Conservation (phyloP, 92 coral and sea anemone species). For the Heliopora coerulea region DNA sequence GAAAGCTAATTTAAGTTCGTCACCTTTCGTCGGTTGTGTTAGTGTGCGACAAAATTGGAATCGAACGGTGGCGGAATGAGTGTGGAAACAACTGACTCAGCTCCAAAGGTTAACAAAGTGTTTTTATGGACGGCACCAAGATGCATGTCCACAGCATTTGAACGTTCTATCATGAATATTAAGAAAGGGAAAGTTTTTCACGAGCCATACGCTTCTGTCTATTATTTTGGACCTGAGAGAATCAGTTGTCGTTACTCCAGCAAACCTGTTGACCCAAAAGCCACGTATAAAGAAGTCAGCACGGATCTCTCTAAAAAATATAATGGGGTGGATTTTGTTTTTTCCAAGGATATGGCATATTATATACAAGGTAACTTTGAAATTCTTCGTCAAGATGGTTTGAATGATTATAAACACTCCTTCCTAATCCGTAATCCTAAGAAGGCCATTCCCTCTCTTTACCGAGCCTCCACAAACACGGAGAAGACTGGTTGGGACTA, state of each 20-base stretch:
- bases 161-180: slow-evolving; percentile 88
- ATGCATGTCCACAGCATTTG: slow-evolving; percentile 96
- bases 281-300: slow-evolving; percentile 62
- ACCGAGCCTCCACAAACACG: slow-evolving; percentile 81
- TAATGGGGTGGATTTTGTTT: slow-evolving; percentile 74
- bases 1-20: background rate
- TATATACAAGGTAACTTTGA: slow-evolving; percentile 72
- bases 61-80: background rate
- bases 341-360: slow-evolving; percentile 96
- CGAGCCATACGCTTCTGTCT: slow-evolving; percentile 81
- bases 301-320: slow-evolving; percentile 71
- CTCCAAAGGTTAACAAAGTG: slow-evolving; percentile 47
- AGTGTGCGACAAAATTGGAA: background rate
- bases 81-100: background rate
- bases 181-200: slow-evolving; percentile 77
- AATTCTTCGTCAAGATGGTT: slow-evolving; percentile 72
- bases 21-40: background rate
- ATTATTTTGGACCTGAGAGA: slow-evolving; percentile 86
- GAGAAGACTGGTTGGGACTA: slow-evolving; percentile 94
- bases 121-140: slow-evolving; percentile 96
- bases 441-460: slow-evolving; percentile 74
- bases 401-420: slow-evolving; percentile 70
- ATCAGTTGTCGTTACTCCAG: slow-evolving; percentile 69
- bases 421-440: slow-evolving; percentile 85
- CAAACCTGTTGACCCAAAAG: slow-evolving; percentile 64